phyloP scores from a whole-genome alignment of 2,888 invertebrate species.

The Drosophila flavopinicola region DNA sequence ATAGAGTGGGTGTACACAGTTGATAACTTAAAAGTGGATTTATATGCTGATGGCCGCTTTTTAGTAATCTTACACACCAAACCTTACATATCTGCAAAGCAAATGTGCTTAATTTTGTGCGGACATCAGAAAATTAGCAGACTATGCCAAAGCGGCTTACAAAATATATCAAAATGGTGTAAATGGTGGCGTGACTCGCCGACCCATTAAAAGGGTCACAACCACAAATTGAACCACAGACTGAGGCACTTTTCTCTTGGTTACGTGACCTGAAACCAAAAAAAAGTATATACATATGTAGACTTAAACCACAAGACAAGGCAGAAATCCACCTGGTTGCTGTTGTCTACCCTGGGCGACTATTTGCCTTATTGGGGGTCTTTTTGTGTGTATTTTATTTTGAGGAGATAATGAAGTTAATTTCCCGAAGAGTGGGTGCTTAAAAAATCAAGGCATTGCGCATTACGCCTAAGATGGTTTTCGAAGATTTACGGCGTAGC shows the following conservation, averaged over 20 bases:
- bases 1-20: too few species aligned
- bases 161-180: constrained; percentile 60
- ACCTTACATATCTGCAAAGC: too few species aligned
- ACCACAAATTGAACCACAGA: constrained; percentile 34
- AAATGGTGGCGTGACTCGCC: constrained; percentile 62
- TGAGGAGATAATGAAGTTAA: constrained; percentile 69
- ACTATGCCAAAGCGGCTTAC: constrained; percentile 29
- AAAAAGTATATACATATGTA: constrained; percentile 23
- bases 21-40: too few species aligned
- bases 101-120: too few species aligned
- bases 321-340: constrained; percentile 18
- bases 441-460: constrained; percentile 48
- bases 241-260: constrained; percentile 50
- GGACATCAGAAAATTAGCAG: constrained; percentile 65
- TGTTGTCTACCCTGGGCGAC: neutral
- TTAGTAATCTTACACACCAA: too few species aligned
- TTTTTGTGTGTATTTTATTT: constrained; percentile 53
- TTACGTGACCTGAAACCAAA: constrained; percentile 72
- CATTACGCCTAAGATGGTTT: constrained; percentile 56
- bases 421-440: constrained; percentile 51
- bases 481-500: constrained; percentile 54
- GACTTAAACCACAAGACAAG: constrained; percentile 45
- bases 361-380: constrained; percentile 3
- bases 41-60: too few species aligned
- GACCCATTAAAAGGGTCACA: constrained; percentile 76